Evolutionary conservation across 2,888 invertebrate genomes (phyloP).

Genomic region (Cryptophagus acutangulus): DNA sequence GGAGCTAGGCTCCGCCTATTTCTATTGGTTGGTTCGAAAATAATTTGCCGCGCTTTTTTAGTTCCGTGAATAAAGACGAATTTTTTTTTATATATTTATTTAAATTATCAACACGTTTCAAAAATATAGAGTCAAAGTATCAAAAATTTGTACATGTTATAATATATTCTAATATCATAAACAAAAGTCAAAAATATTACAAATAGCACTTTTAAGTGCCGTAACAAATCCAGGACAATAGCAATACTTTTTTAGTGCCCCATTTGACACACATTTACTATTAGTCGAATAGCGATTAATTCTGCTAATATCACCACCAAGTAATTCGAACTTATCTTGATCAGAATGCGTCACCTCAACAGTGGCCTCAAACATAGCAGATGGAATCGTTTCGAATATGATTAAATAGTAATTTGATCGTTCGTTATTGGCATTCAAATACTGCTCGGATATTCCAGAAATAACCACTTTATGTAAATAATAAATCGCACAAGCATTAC

Average conservation of each 20-base stretch:
- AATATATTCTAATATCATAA: slow-evolving; percentile 2
- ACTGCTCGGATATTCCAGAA: slow-evolving; percentile 29
- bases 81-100: too few species aligned
- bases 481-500: slow-evolving; percentile 27
- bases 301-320: slow-evolving; percentile 62
- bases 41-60: too few species aligned
- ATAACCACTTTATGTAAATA: slow-evolving; percentile 31
- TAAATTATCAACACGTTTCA: too few species aligned
- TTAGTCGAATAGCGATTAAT: slow-evolving; percentile 52
- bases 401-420: slow-evolving; percentile 55
- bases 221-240: slow-evolving; percentile 43
- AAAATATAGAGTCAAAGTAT: too few species aligned
- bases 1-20: too few species aligned
- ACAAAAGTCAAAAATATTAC: slow-evolving; percentile 12
- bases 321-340: slow-evolving; percentile 43
- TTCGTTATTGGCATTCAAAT: slow-evolving; percentile 26
- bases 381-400: slow-evolving; percentile 62
- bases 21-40: too few species aligned
- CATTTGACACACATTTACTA: slow-evolving; percentile 51
- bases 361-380: slow-evolving; percentile 66
- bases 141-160: too few species aligned
- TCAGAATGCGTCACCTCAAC: slow-evolving; percentile 44
- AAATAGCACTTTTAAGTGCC: slow-evolving; percentile 20
- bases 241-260: slow-evolving; percentile 54
- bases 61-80: too few species aligned